Evolutionary conservation across 2,113 vertebrate species (phyloP).

Genomic region (Hypocryptadius cinnamomeus): DNA sequence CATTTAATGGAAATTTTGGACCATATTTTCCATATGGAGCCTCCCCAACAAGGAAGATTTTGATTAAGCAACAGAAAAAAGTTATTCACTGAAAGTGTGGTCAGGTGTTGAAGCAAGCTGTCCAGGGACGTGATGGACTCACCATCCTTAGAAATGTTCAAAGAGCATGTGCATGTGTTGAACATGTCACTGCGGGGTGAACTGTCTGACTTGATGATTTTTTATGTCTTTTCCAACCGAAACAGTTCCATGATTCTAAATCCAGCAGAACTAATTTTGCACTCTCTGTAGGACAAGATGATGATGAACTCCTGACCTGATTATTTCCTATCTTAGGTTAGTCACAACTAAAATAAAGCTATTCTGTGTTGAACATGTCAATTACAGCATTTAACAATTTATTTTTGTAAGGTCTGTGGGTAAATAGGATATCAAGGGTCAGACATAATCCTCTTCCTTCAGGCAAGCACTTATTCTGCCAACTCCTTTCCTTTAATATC

Average conservation of each 20-base stretch:
- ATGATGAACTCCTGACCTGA: neutral
- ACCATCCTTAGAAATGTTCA: neutral
- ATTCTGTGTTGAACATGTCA: fast-evolving
- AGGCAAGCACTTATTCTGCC: neutral
- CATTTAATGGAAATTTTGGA: neutral
- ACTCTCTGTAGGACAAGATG: neutral
- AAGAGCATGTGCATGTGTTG: neutral
- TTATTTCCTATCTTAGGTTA: neutral
- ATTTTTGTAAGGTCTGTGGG: neutral
- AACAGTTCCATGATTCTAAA: neutral
- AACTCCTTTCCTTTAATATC: neutral
- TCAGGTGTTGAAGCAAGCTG: neutral
- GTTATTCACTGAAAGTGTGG: neutral
- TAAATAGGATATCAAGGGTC: neutral
- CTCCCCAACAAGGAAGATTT: neutral
- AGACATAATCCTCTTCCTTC: neutral
- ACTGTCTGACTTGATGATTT: neutral
- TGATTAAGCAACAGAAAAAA: neutral
- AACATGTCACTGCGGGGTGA: fast-evolving
- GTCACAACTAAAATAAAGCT: neutral
- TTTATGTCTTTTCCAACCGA: neutral
- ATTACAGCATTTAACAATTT: neutral
- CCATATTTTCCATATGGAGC: neutral
- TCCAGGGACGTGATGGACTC: neutral
- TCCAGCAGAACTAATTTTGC: neutral